A percentile compares a stretch with the other conserved stretches of the same genome.
These are phyloP conservation scores for Lethrus apterus DNA, from an alignment of 1,140 invertebrate species.

Conservation along the genomic window DNA sequence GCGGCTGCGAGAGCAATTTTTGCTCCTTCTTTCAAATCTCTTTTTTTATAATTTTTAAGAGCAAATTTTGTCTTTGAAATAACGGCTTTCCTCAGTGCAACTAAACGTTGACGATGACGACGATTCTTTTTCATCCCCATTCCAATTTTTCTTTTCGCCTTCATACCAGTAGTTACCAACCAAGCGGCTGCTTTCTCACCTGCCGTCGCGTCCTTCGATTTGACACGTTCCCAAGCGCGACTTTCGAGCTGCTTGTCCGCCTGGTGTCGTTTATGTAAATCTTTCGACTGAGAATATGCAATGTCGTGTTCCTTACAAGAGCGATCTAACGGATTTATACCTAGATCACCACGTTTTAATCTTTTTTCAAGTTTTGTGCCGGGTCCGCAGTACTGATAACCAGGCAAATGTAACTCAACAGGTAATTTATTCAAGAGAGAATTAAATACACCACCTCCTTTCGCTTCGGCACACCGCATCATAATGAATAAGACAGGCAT, in stretches of 20 bases:
- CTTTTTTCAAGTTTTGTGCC: conserved; percentile 43
- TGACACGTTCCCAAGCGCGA: conserved; percentile 37
- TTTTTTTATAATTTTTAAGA: too few relatives aligned
- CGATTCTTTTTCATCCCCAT: conserved; percentile 23
- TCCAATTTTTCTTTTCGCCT: conserved; percentile 25
- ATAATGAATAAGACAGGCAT: too few relatives aligned
- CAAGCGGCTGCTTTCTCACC: conserved; percentile 32
- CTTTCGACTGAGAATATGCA: conserved; percentile 35
- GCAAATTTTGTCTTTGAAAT: too few relatives aligned
- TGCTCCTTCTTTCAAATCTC: too few relatives aligned
- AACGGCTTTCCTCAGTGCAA: too few relatives aligned
- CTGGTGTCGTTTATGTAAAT: conserved; percentile 35
- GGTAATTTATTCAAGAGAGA: conserved; percentile 42
- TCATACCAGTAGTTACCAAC: conserved; percentile 20
- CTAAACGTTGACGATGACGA: too few relatives aligned
- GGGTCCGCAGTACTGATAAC: conserved; percentile 43
- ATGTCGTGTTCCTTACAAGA: conserved; percentile 45
- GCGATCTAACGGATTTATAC: conserved; percentile 42
- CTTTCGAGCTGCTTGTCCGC: conserved; percentile 40
- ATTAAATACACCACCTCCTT: too few relatives aligned
- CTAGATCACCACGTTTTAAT: conserved; percentile 39
- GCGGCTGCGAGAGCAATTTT: too few relatives aligned
- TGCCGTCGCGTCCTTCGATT: conserved; percentile 35
- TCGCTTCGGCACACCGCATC: neutral
- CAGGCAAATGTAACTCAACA: conserved; percentile 42